Base-by-base conservation (phyloP, 1,140 invertebrate species). In the Hyles vespertilio region DNA sequence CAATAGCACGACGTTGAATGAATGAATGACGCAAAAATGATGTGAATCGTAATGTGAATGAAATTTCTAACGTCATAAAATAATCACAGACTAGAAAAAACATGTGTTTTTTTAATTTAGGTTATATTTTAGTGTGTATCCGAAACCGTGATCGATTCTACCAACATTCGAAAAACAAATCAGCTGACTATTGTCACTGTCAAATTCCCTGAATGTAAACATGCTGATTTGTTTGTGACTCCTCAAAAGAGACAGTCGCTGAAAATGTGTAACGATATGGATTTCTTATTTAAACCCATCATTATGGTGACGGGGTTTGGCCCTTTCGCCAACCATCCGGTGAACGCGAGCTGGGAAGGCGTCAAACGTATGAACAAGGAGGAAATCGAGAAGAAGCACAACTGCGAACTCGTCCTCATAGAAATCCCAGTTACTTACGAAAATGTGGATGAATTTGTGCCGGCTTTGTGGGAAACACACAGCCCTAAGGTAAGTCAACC, bases 261-360 rank as follows among this genome's bases (percentile, higher is more conserved):
- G 8, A 63, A 44, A 54, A 79, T 83, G 79, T 54, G 57, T 58
- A 63, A 70, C 46, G 69, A 83, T 32, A 55, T 84, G 10, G 81
- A 82, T 56, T 73, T 57, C 54, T 54, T 81, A 32, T 81, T 86
- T 55, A 89, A 84, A 51, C 87, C 85, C 7, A 79, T 89, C 59
- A 80, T 90, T 9, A 61, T 94, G 11, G 87, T 94, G 53, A 93
- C 92, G 66, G 95, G 95, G 10, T 96, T 96, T 88, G 95, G 94
- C 9, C 94, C 94, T 34, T 96, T 96, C 84, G 79, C 87, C 33
- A 73, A 78, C 8, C 92, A 96, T 70, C 76, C 77, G 32, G 82
- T 94, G 7, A 96, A 96, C 77, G 92, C 95, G 1, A 96, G 95
- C 74, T 96, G 94, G 94, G 92, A 94, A 74, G 92, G 93, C 12